Base-by-base conservation (phyloP, 2,797 vertebrate genomes). In the Pagetopsis macropterus region DNA sequence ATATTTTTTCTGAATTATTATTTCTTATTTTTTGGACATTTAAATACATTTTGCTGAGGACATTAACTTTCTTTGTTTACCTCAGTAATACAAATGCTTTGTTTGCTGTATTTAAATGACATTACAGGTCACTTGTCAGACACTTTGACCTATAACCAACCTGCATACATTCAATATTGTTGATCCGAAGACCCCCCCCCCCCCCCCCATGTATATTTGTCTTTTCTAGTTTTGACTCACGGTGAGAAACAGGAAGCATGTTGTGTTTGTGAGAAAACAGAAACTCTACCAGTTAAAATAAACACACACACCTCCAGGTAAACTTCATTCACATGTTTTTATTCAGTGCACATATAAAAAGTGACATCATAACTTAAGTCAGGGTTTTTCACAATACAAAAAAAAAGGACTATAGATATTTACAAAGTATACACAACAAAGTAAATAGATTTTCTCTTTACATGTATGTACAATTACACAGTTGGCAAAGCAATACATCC, bases 291-390 rank as follows among this genome's bases (percentile, higher is more conserved):
- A 27, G 27, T 27, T 27, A 1, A 5, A 5, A 27, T 5, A 27
- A 5, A 27, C 4, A 5, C 27, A n/a, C 1, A 68, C 65, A 62
- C 46, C 4, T 33, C 17, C 6, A 4, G 37, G 45, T 78, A 70
- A 82, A 88, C 66, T 77, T 78, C 57, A 50, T 88, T 86, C 84
- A 89, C 79, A 84, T 82, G 66, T 51, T 90, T 80, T 92, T 91
- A 93, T 93, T 94, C 84, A 89, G 90, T 93, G 88, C 88, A 89
- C 74, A 80, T 89, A 86, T 86, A 89, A 89, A 40, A 88, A 91
- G 65, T 72, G 58, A 72, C 77, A 72, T 76, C 73, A 92, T 94
- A 94, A 94, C 59, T 94, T 95, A 93, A 81, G 54, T 79, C 75
- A 51, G 51, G 51, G 13, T 65, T 82, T 84, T 80, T 49, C 33